Conservation (phyloP, 2,888 invertebrate species). For the Tetanocera ferruginea region DNA sequence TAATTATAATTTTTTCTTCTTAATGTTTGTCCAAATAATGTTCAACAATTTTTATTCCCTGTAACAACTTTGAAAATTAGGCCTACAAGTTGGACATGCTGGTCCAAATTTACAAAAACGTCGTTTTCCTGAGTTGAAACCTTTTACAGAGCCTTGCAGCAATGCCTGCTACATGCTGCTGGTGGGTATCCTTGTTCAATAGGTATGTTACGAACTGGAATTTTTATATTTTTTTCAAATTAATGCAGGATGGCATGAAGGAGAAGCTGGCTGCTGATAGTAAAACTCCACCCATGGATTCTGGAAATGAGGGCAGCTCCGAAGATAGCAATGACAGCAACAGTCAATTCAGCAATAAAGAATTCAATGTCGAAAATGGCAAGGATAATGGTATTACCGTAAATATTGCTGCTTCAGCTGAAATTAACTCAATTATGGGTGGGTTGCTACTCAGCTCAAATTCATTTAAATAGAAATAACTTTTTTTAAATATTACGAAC, state of each 20-base stretch:
- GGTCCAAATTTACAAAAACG: conserved; percentile 90
- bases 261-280: conserved; percentile 80
- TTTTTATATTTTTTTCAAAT: neutral
- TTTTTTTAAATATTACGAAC: neutral
- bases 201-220: conserved; percentile 30
- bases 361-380: conserved; percentile 64
- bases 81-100: conserved; percentile 90
- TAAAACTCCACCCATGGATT: conserved; percentile 79
- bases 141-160: conserved; percentile 89
- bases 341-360: conserved; percentile 77
- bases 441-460: neutral
- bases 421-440: conserved; percentile 69
- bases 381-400: conserved; percentile 64
- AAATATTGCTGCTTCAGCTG: conserved; percentile 65
- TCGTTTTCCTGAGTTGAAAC: conserved; percentile 89
- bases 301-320: conserved; percentile 93
- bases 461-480: neutral
- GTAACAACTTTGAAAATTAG: conserved; percentile 69
- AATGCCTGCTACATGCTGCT: conserved; percentile 88
- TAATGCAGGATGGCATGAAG: conserved; percentile 81
- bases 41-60: neutral
- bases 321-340: conserved; percentile 95
- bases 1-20: neutral
- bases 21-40: neutral
- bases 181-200: conserved; percentile 70